Base-by-base conservation (phyloP, 2,888 invertebrate genomes). In the Microchrysa polita region DNA sequence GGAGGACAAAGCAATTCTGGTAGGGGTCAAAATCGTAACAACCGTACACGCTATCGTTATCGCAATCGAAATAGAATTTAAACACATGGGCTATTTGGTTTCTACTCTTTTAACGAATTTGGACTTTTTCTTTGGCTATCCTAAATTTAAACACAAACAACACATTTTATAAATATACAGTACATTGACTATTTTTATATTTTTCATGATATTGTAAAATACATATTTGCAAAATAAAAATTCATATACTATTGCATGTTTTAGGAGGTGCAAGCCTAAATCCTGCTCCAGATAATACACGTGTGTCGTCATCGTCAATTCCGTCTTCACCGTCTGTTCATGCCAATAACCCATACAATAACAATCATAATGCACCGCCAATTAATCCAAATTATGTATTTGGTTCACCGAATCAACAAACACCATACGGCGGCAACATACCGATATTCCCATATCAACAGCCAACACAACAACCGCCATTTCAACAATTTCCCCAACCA, bases 401-500 rank as follows among this genome's bases (percentile, higher is more conserved):
- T 71, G 84, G 84, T 59, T 81, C 84, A 52, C 83, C 83, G 74
- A 80, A 83, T 72, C 81, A 81, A 72, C 81, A 53, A 52, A 67
- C 52, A 73, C 78, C 84, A 53, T 80, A 83, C 77, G 83, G 83
- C 48, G 82, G 83, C 53, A 65, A 55, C 77, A 78, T 83, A 79
- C 84, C 84, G 76, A 84, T 73, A 9, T 83, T 83, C 77, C 84
- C 84, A 71, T 82, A 81, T 77, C 82, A 82, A 74, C 82, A 82
- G 76, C 83, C 83, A 73, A 83, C 84, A 76, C 76, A 77, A 80
- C 80, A 83, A 76, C 83, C 84, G 73, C 79, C 82, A 77, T 84
- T 83, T 82, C 83, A 83, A 80, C 85, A 83, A 79, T 83, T 83
- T 79, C 84, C 84, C 23, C 84, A 84, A 82, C 83, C 85, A 74